Conservation (phyloP, 2,113 vertebrate genomes). For the Paralichthys olivaceus region DNA sequence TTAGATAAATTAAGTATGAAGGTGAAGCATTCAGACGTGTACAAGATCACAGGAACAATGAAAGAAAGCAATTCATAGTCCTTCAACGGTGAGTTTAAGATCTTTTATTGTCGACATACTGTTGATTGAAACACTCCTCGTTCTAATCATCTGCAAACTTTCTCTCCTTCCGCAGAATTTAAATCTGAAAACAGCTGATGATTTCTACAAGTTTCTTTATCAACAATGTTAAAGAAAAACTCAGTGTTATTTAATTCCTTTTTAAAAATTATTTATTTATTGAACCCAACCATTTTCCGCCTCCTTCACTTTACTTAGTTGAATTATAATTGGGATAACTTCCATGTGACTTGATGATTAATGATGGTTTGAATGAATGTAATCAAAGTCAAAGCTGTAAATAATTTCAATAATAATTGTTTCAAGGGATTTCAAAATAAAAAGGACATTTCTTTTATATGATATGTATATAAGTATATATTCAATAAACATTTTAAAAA, state of each 20-base stretch:
- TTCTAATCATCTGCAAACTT: neutral
- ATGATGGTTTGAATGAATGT: neutral
- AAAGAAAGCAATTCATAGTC: neutral
- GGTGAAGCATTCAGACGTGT: neutral
- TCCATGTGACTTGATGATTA: neutral
- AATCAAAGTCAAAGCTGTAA: neutral
- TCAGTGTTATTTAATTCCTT: neutral
- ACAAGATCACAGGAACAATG: constrained; percentile 1
- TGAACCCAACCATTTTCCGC: neutral
- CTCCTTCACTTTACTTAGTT: neutral
- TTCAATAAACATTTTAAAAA: neutral
- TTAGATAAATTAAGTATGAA: constrained; percentile 18
- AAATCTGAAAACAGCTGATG: neutral
- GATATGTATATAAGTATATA: neutral
- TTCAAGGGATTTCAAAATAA: neutral
- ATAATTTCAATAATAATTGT: neutral
- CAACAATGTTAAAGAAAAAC: neutral
- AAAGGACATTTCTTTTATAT: neutral
- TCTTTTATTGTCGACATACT: neutral
- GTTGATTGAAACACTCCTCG: neutral
- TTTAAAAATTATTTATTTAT: neutral
- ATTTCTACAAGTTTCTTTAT: neutral
- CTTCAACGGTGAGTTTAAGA: constrained; percentile 18
- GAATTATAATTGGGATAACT: neutral
- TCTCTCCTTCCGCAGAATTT: neutral